Percentiles rank a stretch among this genome's conserved stretches.
phyloP scores from a whole-genome alignment of 1,140 invertebrate species.

The Pogonus chalceus region DNA sequence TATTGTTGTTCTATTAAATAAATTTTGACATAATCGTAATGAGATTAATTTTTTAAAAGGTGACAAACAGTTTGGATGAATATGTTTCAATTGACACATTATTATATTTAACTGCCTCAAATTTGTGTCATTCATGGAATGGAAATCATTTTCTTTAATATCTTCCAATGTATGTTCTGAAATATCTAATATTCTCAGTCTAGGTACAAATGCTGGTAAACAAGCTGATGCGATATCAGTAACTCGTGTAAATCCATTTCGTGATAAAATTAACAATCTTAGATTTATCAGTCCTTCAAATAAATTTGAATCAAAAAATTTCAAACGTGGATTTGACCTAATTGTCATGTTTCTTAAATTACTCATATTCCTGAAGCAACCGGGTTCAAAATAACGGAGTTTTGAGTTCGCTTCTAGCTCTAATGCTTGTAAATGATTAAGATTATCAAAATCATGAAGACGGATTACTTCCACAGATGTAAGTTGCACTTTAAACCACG shows the following conservation, averaged over 20 bases:
- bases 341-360: constrained; percentile 25
- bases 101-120: constrained; percentile 36
- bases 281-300: constrained; percentile 26
- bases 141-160: constrained; percentile 21
- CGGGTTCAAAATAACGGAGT: constrained; percentile 12
- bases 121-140: constrained; percentile 15
- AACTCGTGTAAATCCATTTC: constrained; percentile 26
- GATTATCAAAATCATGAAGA: not conserved
- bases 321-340: constrained; percentile 23
- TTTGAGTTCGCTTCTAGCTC: not conserved
- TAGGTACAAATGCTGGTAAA: constrained; percentile 16
- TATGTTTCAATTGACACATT: constrained; percentile 39
- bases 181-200: constrained; percentile 18
- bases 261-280: constrained; percentile 19
- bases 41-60: constrained; percentile 35
- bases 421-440: not conserved
- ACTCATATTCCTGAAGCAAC: constrained; percentile 24
- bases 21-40: constrained; percentile 38
- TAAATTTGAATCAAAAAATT: constrained; percentile 18
- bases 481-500: not conserved
- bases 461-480: not conserved
- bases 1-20: constrained; percentile 36
- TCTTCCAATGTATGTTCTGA: constrained; percentile 22
- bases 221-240: constrained; percentile 19
- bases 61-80: constrained; percentile 38